Conservation (phyloP, 2,797 vertebrate species). For the Thripadectes ignobilis region DNA sequence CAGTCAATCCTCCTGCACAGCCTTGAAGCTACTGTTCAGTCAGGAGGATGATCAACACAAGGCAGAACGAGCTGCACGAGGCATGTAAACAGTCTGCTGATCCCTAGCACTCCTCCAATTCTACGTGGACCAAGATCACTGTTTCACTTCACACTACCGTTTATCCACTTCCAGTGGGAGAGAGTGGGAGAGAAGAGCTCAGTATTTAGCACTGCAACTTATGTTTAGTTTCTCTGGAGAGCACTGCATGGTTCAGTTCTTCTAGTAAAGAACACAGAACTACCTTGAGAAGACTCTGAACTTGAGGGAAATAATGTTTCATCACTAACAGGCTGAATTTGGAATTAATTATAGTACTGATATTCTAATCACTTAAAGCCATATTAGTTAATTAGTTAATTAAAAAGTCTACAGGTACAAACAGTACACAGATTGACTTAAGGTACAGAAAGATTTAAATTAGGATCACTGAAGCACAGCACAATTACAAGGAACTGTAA, state of each 20-base stretch:
- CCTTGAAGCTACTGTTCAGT: neutral
- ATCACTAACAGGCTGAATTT: neutral
- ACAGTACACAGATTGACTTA: neutral
- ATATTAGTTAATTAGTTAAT: neutral
- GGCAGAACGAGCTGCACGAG: neutral
- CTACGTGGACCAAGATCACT: neutral
- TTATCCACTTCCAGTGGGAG: neutral
- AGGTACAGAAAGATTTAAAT: neutral
- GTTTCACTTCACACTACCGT: constrained; percentile 5
- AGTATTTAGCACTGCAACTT: constrained; percentile 21
- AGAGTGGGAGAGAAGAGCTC: constrained; percentile 17
- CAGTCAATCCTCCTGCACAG: neutral
- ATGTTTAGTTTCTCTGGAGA: neutral
- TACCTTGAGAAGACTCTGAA: neutral
- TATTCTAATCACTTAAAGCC: neutral
- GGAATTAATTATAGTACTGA: neutral
- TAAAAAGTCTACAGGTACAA: neutral
- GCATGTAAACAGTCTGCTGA: constrained; percentile 27
- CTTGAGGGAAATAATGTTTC: neutral
- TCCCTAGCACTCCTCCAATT: neutral
- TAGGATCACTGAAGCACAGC: neutral
- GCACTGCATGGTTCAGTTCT: neutral
- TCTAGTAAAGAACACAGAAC: neutral
- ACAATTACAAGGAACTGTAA: neutral
- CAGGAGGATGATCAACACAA: neutral